phyloP scores from a whole-genome alignment of 2,113 vertebrate genomes.

The Toxotes jaculatrix region DNA sequence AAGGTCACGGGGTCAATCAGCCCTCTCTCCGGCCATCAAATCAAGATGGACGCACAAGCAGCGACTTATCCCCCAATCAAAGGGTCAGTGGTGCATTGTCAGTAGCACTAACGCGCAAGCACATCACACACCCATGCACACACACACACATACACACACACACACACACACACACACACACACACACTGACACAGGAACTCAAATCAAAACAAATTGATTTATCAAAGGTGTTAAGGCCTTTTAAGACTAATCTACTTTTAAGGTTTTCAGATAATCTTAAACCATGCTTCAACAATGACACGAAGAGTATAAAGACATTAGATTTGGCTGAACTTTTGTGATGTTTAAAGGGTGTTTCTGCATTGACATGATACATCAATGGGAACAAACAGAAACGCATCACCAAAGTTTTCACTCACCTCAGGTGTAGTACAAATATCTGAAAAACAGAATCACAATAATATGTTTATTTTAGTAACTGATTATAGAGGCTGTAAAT shows the following conservation, averaged over 20 bases:
- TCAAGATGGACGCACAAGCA: slow-evolving; percentile 92
- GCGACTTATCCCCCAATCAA: slow-evolving; percentile 85
- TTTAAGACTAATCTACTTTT: slow-evolving; percentile 54
- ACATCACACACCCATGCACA: slow-evolving; percentile 29
- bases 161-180: slow-evolving; percentile 23
- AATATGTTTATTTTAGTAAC: not conserved
- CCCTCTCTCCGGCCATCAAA: slow-evolving; percentile 89
- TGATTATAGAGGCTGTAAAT: not conserved
- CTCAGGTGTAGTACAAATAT: not conserved
- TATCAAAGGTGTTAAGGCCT: slow-evolving; percentile 73
- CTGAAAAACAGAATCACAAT: not conserved
- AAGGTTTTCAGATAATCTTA: slow-evolving; percentile 38
- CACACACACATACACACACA: slow-evolving; percentile 42
- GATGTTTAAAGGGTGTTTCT: slow-evolving; percentile 26
- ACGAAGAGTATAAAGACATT: slow-evolving; percentile 42
- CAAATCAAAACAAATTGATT: slow-evolving; percentile 77
- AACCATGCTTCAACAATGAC: slow-evolving; percentile 30
- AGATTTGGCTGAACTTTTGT: not conserved
- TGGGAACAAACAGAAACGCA: slow-evolving; percentile 1
- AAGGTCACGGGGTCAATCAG: slow-evolving; percentile 94
- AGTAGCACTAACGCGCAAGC: slow-evolving; percentile 26
- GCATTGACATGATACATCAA: not conserved
- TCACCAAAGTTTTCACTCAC: not conserved
- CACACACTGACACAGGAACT: slow-evolving; percentile 29
- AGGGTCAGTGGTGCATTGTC: slow-evolving; percentile 74